Evolutionary conservation across 2,888 invertebrate genomes (phyloP), one percentile per base, ranked within the genome.

Genomic region (Clistopyga incitator): DNA sequence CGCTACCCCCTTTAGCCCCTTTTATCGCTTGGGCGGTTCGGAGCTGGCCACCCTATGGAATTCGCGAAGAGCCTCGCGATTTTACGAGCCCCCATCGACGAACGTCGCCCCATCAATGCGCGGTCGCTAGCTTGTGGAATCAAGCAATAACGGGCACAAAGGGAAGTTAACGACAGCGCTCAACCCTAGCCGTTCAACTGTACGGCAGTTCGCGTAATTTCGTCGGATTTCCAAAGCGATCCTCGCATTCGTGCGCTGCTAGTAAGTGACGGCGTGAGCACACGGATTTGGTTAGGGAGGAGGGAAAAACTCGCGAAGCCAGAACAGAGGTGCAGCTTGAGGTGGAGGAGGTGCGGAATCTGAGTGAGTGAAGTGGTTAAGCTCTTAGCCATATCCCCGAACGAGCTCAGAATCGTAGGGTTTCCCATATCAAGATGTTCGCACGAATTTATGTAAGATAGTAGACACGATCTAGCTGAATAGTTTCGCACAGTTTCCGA

Each of bases 111-210:
- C 20, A 47, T 78, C 56, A 72, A 67, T 25, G 65, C 52, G 47
- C 34, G 54, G 18, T 61, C 20, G 18, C 74, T 45, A 45, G 45
- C 52, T 64, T 56, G 76, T 47, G 78, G 59, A 81, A 81, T 84
- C 72, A 74, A 70, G 77, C 78, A 84, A 81, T 86, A 86, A 88
- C 86, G 81, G 82, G 78, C 78, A 87, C 88, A 89, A 88, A 82
- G 84, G 72, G 50, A 82, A 61, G 71, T 82, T 75, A 78, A 78
- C 78, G 78, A 82, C 54, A 20, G 20, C 38, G 64, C 20, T 64
- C 13, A 13, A 20, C 56, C 65, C 71, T 64, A 47, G 65, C 54
- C 64, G 8, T 23, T 68, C 34, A 34, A 34, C 71, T 72, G 79
- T n/a, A n/a, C 82, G 56, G 82, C 76, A 78, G 84, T 86, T 86